Evolutionary conservation across 2,113 vertebrate species (phyloP), one percentile per base, ranked within the genome.

Genomic region (Melanerpes formicivorus): DNA sequence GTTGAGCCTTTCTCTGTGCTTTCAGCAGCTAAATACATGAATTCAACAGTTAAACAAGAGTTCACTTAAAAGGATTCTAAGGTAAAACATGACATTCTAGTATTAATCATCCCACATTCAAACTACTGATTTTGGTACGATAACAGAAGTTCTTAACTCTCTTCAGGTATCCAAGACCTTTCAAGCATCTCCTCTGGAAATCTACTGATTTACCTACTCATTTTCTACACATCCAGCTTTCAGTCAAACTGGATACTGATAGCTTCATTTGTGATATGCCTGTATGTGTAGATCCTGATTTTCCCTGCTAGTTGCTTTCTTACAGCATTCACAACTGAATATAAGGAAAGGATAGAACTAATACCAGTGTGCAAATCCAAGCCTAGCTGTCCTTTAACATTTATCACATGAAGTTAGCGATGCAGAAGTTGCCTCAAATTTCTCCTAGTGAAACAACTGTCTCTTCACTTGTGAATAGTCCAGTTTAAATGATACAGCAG

Each of bases 1-100:
- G 96, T 77, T 97, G 96, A 1, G 97, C 98, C 89, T 98, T 99
- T 96, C 91, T 98, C 97, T 99, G 99, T 30, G 98, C 98, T 95
- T 97, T 99, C 90, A 99, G 96, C 77, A 99, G 94, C 99, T 99
- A 92, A 96, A 93, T 11, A 29, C 7, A 92, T 18, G 3, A 73
- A 75, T 86, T 75, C 48, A 71, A 56, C 42, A 77, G 42, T 91
- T 32, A 73, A 87, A 79, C 29, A 76, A n/a, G 1, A 1, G 9
- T 25, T 64, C 19, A 80, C 11, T 30, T 37, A 84, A 77, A 10
- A 80, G 23, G 14, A 70, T 32, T 82, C 25, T 32, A 77, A 9
- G 29, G 16, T 22, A 73, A 70, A 77, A 66, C 11, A 44, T 5
- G 1, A 3, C 66, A 26, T n/a, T 84, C 25, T 73, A 84, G 19